These are phyloP conservation scores for Sinocyclocheilus anshuiensis DNA, from an alignment of 2,113 vertebrate genomes.

Conservation along the genomic window DNA sequence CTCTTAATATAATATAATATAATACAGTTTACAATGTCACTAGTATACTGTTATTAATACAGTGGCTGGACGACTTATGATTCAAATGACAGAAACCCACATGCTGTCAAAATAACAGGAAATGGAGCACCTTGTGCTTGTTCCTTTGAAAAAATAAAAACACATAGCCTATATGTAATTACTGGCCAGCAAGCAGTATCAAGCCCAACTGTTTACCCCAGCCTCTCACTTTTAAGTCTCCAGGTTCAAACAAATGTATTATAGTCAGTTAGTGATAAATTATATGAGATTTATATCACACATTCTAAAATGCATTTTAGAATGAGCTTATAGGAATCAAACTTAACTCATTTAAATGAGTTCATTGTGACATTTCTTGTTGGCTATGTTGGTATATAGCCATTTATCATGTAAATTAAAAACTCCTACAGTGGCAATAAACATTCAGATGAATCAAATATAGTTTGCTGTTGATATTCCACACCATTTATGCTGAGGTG, in stretches of 20 bases:
- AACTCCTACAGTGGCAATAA: neutral
- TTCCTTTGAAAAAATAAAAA: neutral
- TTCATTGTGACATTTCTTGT: conserved; percentile 6
- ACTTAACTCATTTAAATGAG: neutral
- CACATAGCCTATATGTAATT: neutral
- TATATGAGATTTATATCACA: neutral
- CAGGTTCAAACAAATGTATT: neutral
- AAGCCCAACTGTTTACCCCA: neutral
- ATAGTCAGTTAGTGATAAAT: neutral
- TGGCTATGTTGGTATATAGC: neutral
- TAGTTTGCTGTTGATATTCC: neutral
- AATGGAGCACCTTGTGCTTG: neutral
- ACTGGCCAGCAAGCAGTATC: neutral
- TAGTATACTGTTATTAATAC: neutral
- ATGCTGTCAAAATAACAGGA: neutral
- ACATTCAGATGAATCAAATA: neutral
- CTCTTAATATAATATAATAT: neutral
- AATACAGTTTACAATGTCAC: neutral
- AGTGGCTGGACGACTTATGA: neutral
- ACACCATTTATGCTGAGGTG: neutral
- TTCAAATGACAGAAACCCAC: neutral
- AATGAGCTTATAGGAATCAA: neutral
- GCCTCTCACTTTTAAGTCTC: neutral
- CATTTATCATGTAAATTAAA: conserved; percentile 9
- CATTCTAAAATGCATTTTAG: neutral